Base-by-base conservation (phyloP, 2,888 invertebrate species). In the Oeneis ivallda region DNA sequence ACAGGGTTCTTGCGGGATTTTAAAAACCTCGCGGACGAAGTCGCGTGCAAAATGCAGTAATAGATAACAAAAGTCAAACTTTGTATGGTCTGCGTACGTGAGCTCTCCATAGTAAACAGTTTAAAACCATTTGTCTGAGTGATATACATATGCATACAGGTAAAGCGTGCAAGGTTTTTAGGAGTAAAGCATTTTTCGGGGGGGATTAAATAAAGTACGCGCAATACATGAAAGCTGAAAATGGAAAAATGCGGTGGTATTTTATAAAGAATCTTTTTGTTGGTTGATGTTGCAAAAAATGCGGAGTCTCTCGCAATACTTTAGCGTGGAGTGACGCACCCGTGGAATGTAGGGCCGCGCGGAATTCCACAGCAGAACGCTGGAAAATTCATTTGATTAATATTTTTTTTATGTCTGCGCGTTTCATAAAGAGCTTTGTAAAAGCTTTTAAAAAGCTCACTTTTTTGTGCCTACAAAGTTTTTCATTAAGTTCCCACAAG, bases 261-360 rank as follows among this genome's bases (percentile, higher is more conserved):
- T 62, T 62, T 17, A 53, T 17, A 66, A 59, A 53, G 39, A 49
- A 60, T 60, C 17, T 39, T 49, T 60, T 60, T 60, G 60, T 60
- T 60, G 50, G 37, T 32, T 32, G 58, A 37, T 59, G 59, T 37
- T 49, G 59, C 17, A 59, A 59, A 58, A 58, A 50, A 47, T 37
- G 47, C 60, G 49, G 19, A 60, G 60, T 49, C 60, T 17, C 54
- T 60, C 60, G 50, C 49, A 60, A 60, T 60, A 60, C 49, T 49
- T 39, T 37, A 45, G 32, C n/a, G 8, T 19, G 41, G 4, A 50
- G 49, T 50, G 60, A 59, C 58, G 60, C 49, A 50, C 49, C 50
- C 60, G 49, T 17, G 59, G 60, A 49, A 60, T 60, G 60, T 60
- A 60, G 60, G 49, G 49, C 47, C 9, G 47, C 15, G 60, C 49